These are phyloP conservation scores for Andricus curvator DNA, from an alignment of 2,888 invertebrate genomes.

Conservation along the genomic window DNA sequence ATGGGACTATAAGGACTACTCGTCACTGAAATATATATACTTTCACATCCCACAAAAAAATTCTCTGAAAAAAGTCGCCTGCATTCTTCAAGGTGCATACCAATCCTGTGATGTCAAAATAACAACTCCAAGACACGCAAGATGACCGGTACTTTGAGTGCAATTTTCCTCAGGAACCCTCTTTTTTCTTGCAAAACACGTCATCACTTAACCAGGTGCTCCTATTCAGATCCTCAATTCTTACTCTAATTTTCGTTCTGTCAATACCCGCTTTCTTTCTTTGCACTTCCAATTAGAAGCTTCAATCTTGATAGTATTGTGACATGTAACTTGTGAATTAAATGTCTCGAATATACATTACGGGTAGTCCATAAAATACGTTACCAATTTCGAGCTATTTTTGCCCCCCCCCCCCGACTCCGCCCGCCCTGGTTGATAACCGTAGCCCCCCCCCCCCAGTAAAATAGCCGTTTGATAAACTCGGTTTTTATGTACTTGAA, in stretches of 20 bases:
- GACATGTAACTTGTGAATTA: neutral
- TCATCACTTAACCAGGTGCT: slow-evolving; percentile 26
- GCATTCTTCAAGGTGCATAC: neutral
- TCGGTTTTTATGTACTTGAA: too few relatives aligned
- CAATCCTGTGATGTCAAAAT: neutral
- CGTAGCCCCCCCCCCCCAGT: too few relatives aligned
- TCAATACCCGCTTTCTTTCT: neutral
- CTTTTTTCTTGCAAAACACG: slow-evolving; percentile 22
- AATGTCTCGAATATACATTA: neutral
- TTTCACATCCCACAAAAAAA: neutral
- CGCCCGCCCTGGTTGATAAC: too few relatives aligned
- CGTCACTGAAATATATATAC: neutral
- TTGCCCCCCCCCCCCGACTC: too few relatives aligned
- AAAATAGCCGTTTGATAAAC: too few relatives aligned
- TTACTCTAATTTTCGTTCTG: neutral
- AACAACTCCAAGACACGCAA: slow-evolving; percentile 26
- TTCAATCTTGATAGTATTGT: neutral
- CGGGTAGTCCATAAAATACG: neutral
- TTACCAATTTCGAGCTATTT: neutral
- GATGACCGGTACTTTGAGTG: neutral
- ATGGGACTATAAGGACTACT: neutral
- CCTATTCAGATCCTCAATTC: neutral
- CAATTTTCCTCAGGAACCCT: slow-evolving; percentile 1
- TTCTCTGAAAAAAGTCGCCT: neutral
- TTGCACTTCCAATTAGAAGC: neutral